Percentiles rank a stretch among this genome's conserved stretches.
Conservation (phyloP, 2,113 vertebrate species). For the Leucoraja erinaceus region DNA sequence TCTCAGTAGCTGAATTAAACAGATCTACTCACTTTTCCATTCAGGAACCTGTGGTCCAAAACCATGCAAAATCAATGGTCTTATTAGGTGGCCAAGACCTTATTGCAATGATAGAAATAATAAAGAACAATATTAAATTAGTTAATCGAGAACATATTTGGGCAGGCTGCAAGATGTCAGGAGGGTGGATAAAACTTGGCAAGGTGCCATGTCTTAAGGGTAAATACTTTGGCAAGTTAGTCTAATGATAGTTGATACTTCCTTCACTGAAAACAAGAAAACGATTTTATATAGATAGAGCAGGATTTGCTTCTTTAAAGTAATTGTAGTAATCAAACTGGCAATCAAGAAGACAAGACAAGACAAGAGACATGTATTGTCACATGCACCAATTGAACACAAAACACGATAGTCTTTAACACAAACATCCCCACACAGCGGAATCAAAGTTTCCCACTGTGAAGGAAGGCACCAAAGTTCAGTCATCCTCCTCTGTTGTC, state of each 20-base stretch:
- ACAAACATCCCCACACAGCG: too few relatives aligned
- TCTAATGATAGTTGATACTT: not conserved
- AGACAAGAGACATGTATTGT: too few relatives aligned
- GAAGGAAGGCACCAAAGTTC: too few relatives aligned
- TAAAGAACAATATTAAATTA: not conserved
- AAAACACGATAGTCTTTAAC: too few relatives aligned
- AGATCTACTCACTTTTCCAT: not conserved
- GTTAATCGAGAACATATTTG: not conserved
- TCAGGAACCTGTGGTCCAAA: not conserved
- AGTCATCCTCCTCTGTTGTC: too few relatives aligned
- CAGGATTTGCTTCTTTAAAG: not conserved
- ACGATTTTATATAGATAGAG: not conserved
- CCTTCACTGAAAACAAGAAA: not conserved
- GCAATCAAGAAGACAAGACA: not conserved
- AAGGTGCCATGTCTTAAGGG: not conserved
- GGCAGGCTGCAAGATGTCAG: not conserved
- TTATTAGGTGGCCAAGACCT: not conserved
- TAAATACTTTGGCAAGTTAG: not conserved
- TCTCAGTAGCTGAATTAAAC: not conserved
- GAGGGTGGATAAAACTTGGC: not conserved
- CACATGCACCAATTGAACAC: too few relatives aligned
- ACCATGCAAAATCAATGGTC: not conserved
- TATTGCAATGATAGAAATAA: not conserved
- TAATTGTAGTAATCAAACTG: not conserved
- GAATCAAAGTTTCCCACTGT: too few relatives aligned